Evolutionary conservation across 2,888 invertebrate species (phyloP).

Genomic region (Aphodius sticticus): DNA sequence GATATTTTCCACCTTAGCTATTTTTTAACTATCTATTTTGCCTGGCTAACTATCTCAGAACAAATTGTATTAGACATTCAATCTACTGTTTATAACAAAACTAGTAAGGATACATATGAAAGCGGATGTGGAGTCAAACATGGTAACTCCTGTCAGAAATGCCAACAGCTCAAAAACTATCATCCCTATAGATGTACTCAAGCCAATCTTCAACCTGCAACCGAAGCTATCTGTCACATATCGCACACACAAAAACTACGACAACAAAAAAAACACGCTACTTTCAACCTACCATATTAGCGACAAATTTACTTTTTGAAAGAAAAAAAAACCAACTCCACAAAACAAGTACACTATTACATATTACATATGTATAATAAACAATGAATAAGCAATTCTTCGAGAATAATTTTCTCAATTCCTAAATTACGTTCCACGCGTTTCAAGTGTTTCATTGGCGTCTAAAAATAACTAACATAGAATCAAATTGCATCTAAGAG

Average conservation of each 20-base stretch:
- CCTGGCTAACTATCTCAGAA: not conserved
- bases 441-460: too few relatives aligned
- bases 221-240: conserved; percentile 10
- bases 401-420: not conserved
- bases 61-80: too few relatives aligned
- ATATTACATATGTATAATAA: too few relatives aligned
- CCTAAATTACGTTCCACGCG: too few relatives aligned
- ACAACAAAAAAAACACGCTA: conserved; percentile 7
- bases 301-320: not conserved
- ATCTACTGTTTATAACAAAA: not conserved
- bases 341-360: not conserved
- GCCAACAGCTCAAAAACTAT: conserved; percentile 72
- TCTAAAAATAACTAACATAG: too few relatives aligned
- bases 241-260: not conserved
- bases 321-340: not conserved
- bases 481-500: too few relatives aligned
- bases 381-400: not conserved
- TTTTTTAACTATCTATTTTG: too few relatives aligned
- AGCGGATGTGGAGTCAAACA: conserved; percentile 73
- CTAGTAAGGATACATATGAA: conserved; percentile 76
- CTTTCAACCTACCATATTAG: conserved; percentile 18
- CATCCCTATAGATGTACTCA: conserved; percentile 67
- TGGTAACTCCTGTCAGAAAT: conserved; percentile 76
- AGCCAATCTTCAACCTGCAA: conserved; percentile 72
- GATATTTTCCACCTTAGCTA: too few relatives aligned